These are phyloP conservation scores for Trogon surrucura DNA, from an alignment of 2,113 vertebrate species.

Conservation along the genomic window DNA sequence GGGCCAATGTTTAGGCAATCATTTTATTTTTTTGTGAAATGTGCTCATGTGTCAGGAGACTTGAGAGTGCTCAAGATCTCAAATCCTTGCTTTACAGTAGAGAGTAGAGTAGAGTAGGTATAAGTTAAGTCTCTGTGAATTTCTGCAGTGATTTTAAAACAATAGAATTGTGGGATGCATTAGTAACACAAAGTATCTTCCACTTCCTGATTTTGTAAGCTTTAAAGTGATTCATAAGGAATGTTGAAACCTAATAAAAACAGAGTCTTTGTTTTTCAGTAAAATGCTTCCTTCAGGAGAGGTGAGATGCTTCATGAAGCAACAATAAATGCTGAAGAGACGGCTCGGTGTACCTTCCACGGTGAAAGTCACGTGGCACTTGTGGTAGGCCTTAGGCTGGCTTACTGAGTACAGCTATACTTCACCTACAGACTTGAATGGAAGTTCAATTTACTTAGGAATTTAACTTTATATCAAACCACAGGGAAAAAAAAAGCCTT, in stretches of 20 bases:
- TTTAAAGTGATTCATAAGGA: not conserved
- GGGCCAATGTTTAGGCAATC: not conserved
- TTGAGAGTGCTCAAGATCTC: not conserved
- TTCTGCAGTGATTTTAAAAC: not conserved
- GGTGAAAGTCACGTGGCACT: not conserved
- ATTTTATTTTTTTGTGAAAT: not conserved
- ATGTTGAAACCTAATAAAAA: not conserved
- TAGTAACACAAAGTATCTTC: not conserved
- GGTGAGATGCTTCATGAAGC: not conserved
- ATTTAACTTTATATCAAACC: constrained; percentile 15
- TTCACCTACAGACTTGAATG: not conserved
- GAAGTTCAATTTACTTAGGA: not conserved
- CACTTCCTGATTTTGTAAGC: not conserved
- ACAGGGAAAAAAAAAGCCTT: not conserved
- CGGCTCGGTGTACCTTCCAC: not conserved
- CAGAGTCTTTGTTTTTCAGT: not conserved
- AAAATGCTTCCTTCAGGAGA: not conserved
- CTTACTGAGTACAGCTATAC: not conserved
- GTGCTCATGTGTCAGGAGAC: not conserved
- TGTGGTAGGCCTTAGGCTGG: not conserved
- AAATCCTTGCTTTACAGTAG: not conserved
- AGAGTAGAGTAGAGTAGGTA: not conserved
- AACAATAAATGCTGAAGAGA: not conserved
- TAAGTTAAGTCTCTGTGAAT: not conserved
- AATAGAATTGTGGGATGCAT: not conserved